Percentiles rank a stretch among this genome's conserved stretches.
phyloP scores from a whole-genome alignment of 2,888 invertebrate species.

The Sisyra terminalis region DNA sequence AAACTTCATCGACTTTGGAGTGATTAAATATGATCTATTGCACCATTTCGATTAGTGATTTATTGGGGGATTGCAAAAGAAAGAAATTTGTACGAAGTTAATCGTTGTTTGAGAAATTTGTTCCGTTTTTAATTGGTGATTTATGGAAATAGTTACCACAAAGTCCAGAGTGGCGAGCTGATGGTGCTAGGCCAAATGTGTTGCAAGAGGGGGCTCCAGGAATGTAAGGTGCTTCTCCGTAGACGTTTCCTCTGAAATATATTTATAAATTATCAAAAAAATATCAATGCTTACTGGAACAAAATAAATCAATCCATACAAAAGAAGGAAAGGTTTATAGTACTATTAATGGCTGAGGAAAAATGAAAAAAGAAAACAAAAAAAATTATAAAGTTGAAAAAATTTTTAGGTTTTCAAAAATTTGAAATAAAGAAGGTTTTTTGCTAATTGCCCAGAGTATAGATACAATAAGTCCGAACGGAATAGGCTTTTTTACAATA shows the following conservation, averaged over 20 bases:
- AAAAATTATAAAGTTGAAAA: too few species aligned
- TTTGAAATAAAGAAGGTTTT: too few species aligned
- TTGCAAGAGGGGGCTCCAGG: slow-evolving; percentile 58
- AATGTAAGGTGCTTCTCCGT: slow-evolving; percentile 59
- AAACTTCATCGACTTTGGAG: background rate
- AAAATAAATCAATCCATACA: too few species aligned
- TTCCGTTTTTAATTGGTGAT: slow-evolving; percentile 5
- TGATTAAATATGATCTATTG: background rate
- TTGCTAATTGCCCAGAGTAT: too few species aligned
- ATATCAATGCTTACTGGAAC: too few species aligned
- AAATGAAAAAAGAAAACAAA: too few species aligned
- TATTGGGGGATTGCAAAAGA: background rate
- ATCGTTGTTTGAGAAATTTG: slow-evolving; percentile 8
- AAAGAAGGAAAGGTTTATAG: too few species aligned
- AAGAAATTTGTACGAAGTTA: background rate
- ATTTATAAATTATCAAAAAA: slow-evolving; percentile 7
- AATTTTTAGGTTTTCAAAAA: too few species aligned
- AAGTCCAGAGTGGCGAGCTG: slow-evolving; percentile 56
- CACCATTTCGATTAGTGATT: background rate
- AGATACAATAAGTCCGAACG: too few species aligned
- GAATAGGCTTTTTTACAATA: too few species aligned
- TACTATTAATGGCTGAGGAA: too few species aligned
- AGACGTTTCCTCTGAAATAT: slow-evolving; percentile 49
- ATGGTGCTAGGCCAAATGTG: slow-evolving; percentile 49
- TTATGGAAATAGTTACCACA: slow-evolving; percentile 43